Percentiles rank a stretch among this genome's conserved stretches.
Conservation (phyloP, 2,113 vertebrate species). For the Muscicapa adusta region DNA sequence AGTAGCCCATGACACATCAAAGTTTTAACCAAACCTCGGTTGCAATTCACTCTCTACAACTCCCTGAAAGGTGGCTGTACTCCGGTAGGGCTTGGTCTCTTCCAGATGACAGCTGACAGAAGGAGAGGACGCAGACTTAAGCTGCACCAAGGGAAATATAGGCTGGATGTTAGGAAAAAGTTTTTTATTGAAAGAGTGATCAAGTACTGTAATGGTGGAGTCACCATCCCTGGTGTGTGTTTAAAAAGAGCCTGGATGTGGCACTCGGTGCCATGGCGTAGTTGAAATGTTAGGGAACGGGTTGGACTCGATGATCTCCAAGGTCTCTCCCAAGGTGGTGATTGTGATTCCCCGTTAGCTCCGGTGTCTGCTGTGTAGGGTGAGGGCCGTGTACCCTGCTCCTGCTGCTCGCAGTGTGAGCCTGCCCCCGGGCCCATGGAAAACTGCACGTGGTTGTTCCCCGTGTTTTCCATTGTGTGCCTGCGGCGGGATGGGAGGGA, state of each 20-base stretch:
- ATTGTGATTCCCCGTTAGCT: fast-evolving
- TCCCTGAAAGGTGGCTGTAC: background rate
- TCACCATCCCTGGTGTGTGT: background rate
- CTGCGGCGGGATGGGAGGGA: background rate
- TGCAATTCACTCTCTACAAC: fast-evolving
- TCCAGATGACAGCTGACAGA: background rate
- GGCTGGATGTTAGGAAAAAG: background rate
- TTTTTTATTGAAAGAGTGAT: background rate
- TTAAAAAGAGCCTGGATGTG: background rate
- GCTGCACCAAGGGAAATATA: background rate
- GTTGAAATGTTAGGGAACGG: no score
- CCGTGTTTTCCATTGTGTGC: fast-evolving
- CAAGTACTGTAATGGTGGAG: background rate
- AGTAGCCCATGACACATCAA: fast-evolving
- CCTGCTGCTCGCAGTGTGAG: background rate
- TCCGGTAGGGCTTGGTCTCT: no score
- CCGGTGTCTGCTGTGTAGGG: fast-evolving
- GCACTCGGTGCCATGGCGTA: background rate
- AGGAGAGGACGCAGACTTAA: background rate
- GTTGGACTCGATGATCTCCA: background rate
- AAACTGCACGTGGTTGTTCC: background rate
- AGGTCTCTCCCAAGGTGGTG: background rate
- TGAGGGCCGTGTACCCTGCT: fast-evolving
- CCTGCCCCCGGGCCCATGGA: fast-evolving
- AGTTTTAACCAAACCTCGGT: background rate